Evolutionary conservation across 2,888 invertebrate species (phyloP).

Genomic region (Brachynemurus nebulosus): DNA sequence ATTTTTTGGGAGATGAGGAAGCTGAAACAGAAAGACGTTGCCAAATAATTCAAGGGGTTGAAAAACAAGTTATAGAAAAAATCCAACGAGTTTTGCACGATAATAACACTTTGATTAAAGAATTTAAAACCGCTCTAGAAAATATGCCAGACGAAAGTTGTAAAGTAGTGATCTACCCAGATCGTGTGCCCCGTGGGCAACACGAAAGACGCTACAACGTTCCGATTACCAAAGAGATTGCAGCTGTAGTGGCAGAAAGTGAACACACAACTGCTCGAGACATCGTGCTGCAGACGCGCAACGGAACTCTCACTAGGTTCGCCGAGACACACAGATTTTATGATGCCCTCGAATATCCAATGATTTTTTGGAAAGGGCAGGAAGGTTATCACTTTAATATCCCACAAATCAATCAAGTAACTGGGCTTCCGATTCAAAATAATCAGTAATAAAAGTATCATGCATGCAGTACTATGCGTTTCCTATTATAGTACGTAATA

Average conservation of each 20-base stretch:
- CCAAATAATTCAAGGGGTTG: slow-evolving; percentile 19
- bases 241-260: slow-evolving; percentile 19
- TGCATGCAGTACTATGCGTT: slow-evolving; percentile 21
- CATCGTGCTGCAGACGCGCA: slow-evolving; percentile 20
- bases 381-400: slow-evolving; percentile 23
- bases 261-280: slow-evolving; percentile 18
- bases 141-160: slow-evolving; percentile 18
- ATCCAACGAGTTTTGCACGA: slow-evolving; percentile 21
- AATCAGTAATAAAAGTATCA: slow-evolving; percentile 17
- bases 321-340: slow-evolving; percentile 24
- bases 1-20: slow-evolving; percentile 22
- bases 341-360: slow-evolving; percentile 26
- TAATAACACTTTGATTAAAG: slow-evolving; percentile 20
- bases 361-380: slow-evolving; percentile 24
- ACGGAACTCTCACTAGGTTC: slow-evolving; percentile 20
- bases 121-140: slow-evolving; percentile 23
- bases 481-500: slow-evolving; percentile 13
- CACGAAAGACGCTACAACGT: too few relatives aligned
- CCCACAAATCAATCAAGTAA: slow-evolving; percentile 17
- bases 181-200: slow-evolving; percentile 21
- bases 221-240: too few relatives aligned
- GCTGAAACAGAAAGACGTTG: slow-evolving; percentile 18
- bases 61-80: slow-evolving; percentile 19
- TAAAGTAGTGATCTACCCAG: slow-evolving; percentile 22
- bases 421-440: slow-evolving; percentile 12